Evolutionary conservation across 1,140 invertebrate species (phyloP).

Genomic region (Leptinotarsa defecta): DNA sequence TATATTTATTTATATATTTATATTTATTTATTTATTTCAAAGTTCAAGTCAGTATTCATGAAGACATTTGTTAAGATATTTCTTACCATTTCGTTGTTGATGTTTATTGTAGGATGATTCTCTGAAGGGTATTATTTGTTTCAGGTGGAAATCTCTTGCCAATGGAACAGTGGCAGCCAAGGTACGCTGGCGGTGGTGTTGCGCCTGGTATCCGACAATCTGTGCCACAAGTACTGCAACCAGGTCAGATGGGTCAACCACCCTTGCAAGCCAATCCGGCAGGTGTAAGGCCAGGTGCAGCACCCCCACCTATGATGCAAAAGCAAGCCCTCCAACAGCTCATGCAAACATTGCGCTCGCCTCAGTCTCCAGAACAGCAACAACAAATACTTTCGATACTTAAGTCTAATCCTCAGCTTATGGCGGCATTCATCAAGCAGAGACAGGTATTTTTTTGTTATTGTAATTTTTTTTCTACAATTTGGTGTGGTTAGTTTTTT

Average conservation of each 20-base stretch:
- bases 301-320: slow-evolving; percentile 59
- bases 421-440: slow-evolving; percentile 96
- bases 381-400: slow-evolving; percentile 90
- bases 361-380: slow-evolving; percentile 89
- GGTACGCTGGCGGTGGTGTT: slow-evolving; percentile 58
- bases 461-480: background rate
- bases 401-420: slow-evolving; percentile 92
- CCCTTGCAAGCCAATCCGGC: slow-evolving; percentile 25
- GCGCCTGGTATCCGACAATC: slow-evolving; percentile 58
- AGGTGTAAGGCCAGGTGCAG: slow-evolving; percentile 44
- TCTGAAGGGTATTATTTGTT: background rate
- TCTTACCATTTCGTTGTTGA: no score
- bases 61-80: no score
- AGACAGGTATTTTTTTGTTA: slow-evolving; percentile 64
- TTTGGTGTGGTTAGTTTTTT: no score
- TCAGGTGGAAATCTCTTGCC: slow-evolving; percentile 61
- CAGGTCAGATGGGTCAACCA: slow-evolving; percentile 35
- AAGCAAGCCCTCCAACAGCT: slow-evolving; percentile 87
- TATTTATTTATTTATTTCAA: no score
- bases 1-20: no score
- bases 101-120: no score
- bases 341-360: slow-evolving; percentile 85
- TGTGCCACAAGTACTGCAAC: slow-evolving; percentile 42
- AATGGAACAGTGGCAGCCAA: slow-evolving; percentile 71
- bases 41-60: no score